These are phyloP conservation scores for Hydraecia micacea DNA, from an alignment of 2,888 invertebrate genomes.

Conservation along the genomic window DNA sequence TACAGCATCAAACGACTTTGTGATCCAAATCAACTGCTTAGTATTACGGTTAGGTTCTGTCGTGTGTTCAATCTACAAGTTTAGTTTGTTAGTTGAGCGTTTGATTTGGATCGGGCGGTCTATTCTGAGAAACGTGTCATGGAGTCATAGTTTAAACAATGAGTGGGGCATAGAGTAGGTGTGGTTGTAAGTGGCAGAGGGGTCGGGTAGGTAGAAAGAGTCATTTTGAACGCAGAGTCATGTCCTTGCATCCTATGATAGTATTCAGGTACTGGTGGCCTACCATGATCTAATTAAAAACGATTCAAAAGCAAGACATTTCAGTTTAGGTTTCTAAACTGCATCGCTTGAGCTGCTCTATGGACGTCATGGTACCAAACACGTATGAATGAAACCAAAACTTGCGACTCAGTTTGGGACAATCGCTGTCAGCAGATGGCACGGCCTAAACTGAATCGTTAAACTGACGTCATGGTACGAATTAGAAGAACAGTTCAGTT, in stretches of 20 bases:
- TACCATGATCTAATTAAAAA: too few relatives aligned
- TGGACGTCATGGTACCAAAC: too few relatives aligned
- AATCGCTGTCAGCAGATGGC: too few relatives aligned
- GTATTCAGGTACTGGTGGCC: too few relatives aligned
- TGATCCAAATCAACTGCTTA: slow-evolving; percentile 83
- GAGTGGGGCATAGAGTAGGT: slow-evolving; percentile 76
- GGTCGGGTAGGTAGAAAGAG: slow-evolving; percentile 14
- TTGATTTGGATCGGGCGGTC: slow-evolving; percentile 88
- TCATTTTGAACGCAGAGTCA: neutral
- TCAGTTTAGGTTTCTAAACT: too few relatives aligned
- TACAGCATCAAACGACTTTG: slow-evolving; percentile 68
- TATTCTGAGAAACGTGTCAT: slow-evolving; percentile 87
- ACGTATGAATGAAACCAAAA: too few relatives aligned
- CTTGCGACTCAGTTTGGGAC: too few relatives aligned
- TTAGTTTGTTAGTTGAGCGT: slow-evolving; percentile 84
- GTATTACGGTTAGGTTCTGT: slow-evolving; percentile 76
- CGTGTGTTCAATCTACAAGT: slow-evolving; percentile 82
- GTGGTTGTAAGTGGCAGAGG: slow-evolving; percentile 23
- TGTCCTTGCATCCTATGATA: neutral
- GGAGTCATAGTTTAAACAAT: slow-evolving; percentile 87
- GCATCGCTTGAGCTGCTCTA: too few relatives aligned
- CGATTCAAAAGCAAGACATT: too few relatives aligned
- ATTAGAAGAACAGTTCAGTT: too few relatives aligned
- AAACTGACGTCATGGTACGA: too few relatives aligned
- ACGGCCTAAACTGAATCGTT: too few relatives aligned